Base-by-base conservation (phyloP, 2,113 vertebrate genomes). In the Plecotus auritus region DNA sequence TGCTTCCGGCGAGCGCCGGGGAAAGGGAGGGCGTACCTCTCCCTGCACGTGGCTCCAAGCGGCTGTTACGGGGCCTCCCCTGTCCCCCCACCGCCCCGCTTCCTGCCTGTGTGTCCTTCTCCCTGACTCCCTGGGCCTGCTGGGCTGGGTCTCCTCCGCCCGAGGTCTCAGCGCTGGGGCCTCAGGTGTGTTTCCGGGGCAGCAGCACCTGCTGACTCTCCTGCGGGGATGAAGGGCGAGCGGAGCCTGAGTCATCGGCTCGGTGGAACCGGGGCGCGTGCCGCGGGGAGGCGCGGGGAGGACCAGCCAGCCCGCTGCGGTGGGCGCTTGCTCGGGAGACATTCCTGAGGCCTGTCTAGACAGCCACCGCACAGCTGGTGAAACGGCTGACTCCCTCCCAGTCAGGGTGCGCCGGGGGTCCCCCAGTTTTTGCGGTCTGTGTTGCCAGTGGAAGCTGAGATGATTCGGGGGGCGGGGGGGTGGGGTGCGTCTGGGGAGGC, bases 271-370 rank as follows among this genome's bases (percentile, higher is more conserved):
- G 0, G 0, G 30, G 51, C 18, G 51, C 51, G 17, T 9, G 17
- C n/a, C 26, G 20, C 0, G 0, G 0, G 22, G n/a, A 22, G 1
- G 51, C 26, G 20, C 0, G 0, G 0, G 22, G n/a, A 22, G 1
- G 51, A 11, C 35, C 13, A 32, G 23, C 40, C 8, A 0, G n/a
- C 35, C 17, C 2, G 9, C 30, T 17, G 22, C 18, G 28, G 17
- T 2, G 80, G 6, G 22, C 5, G 56, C 30, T 5, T 40, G 26
- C 37, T 22, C 7, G 1, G 18, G 22, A 61, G 45, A 49, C 3
- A 4, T 76, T 42, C 30, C 26, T 3, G 35, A 54, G 42, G 9
- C 32, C 32, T 7, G 0, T 13, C 13, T 42, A 9, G 49, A 42
- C 9, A 23, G 61, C 35, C 16, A 17, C 5, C 54, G 23, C 49